Percentiles rank a stretch among this genome's conserved stretches.
Evolutionary conservation across 53 echinoderm and acorn worm genomes (phyloP).

Genomic region (Mesocentrotus franciscanus): DNA sequence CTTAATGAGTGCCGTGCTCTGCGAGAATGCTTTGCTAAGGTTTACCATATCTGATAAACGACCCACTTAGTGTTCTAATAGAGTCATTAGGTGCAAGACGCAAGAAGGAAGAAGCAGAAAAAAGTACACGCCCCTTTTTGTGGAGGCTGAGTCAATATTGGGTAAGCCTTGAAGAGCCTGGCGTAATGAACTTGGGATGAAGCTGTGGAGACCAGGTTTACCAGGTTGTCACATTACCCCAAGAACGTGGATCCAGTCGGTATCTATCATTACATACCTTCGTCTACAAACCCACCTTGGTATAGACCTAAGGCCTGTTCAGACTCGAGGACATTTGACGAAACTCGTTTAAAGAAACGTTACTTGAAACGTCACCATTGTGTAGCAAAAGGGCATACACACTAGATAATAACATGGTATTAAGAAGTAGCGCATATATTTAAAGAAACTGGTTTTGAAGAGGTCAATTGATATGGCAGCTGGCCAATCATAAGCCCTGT

Average conservation of each 20-base stretch:
- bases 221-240: conserved; percentile 26
- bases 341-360: too few species aligned
- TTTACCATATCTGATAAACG: conserved; percentile 47
- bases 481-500: too few species aligned
- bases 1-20: conserved; percentile 34
- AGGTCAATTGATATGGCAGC: too few species aligned
- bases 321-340: too few species aligned
- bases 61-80: conserved; percentile 60
- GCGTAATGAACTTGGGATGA: conserved; percentile 43
- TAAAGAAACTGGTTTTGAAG: too few species aligned
- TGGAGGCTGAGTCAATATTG: conserved; percentile 53
- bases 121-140: conserved; percentile 31
- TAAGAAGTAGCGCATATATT: too few species aligned
- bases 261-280: neutral
- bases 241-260: neutral
- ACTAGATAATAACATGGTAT: too few species aligned
- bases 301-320: neutral
- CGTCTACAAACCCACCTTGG: conserved; percentile 5
- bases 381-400: too few species aligned
- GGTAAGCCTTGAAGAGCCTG: conserved; percentile 14
- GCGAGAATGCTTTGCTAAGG: conserved; percentile 42
- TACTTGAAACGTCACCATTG: too few species aligned
- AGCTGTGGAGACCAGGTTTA: neutral
- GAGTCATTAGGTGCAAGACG: conserved; percentile 50
- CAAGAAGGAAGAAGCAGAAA: neutral